phyloP scores from a whole-genome alignment of 2,888 invertebrate genomes.

The Cephus rjabovi region DNA sequence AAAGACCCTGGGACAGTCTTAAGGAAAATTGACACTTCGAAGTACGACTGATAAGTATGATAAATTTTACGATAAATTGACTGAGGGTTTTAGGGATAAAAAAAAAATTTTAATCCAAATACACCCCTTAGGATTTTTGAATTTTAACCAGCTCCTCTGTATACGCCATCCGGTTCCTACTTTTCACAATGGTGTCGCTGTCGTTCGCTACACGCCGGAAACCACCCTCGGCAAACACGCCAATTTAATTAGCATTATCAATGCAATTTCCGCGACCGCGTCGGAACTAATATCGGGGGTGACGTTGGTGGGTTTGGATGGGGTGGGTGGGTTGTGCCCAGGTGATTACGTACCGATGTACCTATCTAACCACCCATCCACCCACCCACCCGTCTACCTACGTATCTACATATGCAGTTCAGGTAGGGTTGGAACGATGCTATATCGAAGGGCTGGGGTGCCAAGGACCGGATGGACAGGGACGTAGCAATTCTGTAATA shows the following conservation, averaged over 20 bases:
- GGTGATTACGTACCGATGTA: not conserved
- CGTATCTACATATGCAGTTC: not conserved
- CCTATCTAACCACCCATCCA: not conserved
- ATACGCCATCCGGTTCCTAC: not conserved
- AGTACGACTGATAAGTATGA: not conserved
- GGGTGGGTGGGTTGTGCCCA: not conserved
- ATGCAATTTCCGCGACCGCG: conserved; percentile 49
- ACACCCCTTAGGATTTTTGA: not conserved
- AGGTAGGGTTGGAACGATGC: not conserved
- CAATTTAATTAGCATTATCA: conserved; percentile 55
- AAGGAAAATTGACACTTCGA: not conserved
- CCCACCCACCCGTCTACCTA: not conserved
- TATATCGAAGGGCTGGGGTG: conserved; percentile 16
- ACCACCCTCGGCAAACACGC: conserved; percentile 3
- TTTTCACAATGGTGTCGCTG: not conserved
- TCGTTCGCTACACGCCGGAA: not conserved
- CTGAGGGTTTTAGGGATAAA: no score
- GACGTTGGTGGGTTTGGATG: not conserved
- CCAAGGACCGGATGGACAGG: conserved; percentile 27
- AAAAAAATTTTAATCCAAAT: no score
- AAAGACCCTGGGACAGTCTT: not conserved
- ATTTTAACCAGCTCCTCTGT: not conserved
- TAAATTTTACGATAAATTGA: not conserved
- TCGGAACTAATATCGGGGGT: conserved; percentile 50
- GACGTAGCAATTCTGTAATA: conserved; percentile 53